Base-by-base conservation (phyloP, 2,797 vertebrate species). In the Microhierax caerulescens region DNA sequence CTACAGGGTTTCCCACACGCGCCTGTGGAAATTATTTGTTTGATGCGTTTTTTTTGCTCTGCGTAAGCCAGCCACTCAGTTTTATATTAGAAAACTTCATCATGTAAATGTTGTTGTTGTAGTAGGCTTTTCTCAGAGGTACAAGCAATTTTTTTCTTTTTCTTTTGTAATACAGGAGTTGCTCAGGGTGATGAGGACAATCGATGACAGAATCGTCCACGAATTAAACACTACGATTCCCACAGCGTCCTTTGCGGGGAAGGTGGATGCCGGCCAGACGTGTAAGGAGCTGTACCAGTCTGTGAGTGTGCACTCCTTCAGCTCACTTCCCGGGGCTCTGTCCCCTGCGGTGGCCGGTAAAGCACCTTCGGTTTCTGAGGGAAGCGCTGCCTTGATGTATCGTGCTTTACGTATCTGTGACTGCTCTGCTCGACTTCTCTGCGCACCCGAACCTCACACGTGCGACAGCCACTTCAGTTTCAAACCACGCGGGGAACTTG, bases 121-220 rank as follows among this genome's bases (percentile, higher is more conserved):
- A 67, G 5, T 39, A 54, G 59, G 53, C 12, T 69, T 84, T 83
- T 95, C 54, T 94, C 39, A 88, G 59, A 69, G 25, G 8, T 51
- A 41, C 23, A 56, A 84, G 13, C 12, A 56, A 60, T 11, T 50
- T 5, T 2, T 30, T 0, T 28, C 65, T 88, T 9, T 25, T 53
- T 63, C 57, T 27, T 19, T 37, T 96, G 98, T 70, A 73, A 47
- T 83, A 41, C 91, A 99, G 99, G 99, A 99, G 96, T 97, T 99
- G 85, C 98, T 99, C 91, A 99, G 98, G 98, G 98, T 98, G 91
- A 99, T 99, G 99, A 99, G 99, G 88, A 99, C 98, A 6, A 99
- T 99, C 13, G 99, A 99, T 83, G 99, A 99, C 97, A 98, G 99
- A 93, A 99, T 99, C 16, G 99, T 99, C 96, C 99, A 99, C 12